phyloP scores from a whole-genome alignment of 1,140 invertebrate species.

The Hypothenemus hampei region DNA sequence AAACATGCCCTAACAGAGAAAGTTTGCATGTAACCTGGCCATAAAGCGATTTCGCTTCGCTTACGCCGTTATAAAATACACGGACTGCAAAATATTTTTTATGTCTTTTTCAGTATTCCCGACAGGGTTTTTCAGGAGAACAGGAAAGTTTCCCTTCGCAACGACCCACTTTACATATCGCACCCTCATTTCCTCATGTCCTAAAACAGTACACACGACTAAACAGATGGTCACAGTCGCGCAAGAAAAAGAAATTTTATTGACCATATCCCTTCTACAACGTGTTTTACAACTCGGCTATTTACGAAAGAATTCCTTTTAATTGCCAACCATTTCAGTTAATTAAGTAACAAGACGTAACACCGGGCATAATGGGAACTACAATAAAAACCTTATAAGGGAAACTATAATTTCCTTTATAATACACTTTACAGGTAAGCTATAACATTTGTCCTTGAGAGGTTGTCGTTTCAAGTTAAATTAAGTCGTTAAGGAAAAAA shows the following conservation, averaged over 20 bases:
- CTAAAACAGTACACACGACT: neutral
- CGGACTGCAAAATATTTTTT: constrained; percentile 12
- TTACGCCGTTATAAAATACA: constrained; percentile 6
- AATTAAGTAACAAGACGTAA: neutral
- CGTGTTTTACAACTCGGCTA: neutral
- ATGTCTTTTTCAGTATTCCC: constrained; percentile 1
- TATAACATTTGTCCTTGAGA: too few relatives aligned
- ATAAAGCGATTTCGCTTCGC: constrained; percentile 5
- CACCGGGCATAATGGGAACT: neutral
- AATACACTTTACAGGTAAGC: too few relatives aligned
- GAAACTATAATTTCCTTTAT: constrained; percentile 3
- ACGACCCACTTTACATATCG: too few relatives aligned
- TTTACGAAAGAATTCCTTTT: constrained; percentile 1
- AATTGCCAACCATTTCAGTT: neutral
- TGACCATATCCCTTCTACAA: neutral
- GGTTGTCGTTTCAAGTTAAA: too few relatives aligned
- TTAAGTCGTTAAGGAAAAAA: too few relatives aligned
- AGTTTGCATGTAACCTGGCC: constrained; percentile 4
- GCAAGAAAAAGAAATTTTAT: neutral
- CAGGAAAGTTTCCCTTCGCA: neutral
- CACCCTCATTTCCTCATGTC: too few relatives aligned
- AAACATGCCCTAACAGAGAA: constrained; percentile 1
- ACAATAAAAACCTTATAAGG: neutral
- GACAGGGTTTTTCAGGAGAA: neutral
- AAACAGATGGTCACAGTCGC: neutral